Percentiles rank a stretch among this genome's conserved stretches.
Conservation (phyloP, 2,888 invertebrate genomes). For the Orgyia antiqua region DNA sequence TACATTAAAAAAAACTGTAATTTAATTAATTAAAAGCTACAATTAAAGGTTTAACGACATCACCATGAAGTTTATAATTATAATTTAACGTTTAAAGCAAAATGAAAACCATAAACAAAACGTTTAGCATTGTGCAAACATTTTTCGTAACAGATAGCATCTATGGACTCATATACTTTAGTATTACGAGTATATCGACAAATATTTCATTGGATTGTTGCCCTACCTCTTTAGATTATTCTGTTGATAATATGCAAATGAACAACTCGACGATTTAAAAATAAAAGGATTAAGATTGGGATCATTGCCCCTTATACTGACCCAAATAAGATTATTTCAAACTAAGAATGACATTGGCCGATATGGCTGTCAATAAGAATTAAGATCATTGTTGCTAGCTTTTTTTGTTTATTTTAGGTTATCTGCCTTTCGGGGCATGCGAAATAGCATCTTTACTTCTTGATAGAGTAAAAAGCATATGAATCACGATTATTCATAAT, state of each 20-base stretch:
- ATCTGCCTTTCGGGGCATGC: too few relatives aligned
- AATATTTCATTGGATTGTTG: slow-evolving; percentile 67
- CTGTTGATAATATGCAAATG: slow-evolving; percentile 71
- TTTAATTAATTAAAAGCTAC: too few relatives aligned
- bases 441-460: too few relatives aligned
- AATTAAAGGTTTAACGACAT: not conserved
- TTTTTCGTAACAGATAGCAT: slow-evolving; percentile 31
- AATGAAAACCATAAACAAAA: slow-evolving; percentile 9
- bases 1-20: too few relatives aligned
- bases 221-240: slow-evolving; percentile 63
- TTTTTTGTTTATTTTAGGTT: too few relatives aligned
- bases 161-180: slow-evolving; percentile 50
- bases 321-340: slow-evolving; percentile 70
- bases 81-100: slow-evolving; percentile 3
- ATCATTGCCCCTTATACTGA: slow-evolving; percentile 65
- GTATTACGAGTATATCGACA: slow-evolving; percentile 61
- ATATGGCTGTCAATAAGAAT: slow-evolving; percentile 65
- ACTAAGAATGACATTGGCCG: slow-evolving; percentile 51
- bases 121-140: slow-evolving; percentile 28
- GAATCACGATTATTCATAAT: too few relatives aligned
- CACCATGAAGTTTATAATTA: not conserved
- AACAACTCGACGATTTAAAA: slow-evolving; percentile 57
- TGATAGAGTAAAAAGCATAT: too few relatives aligned
- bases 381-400: slow-evolving; percentile 62
- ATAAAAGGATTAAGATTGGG: slow-evolving; percentile 59